Evolutionary conservation across 2,797 vertebrate species (phyloP).

Genomic region (Pantherophis vulpinus): DNA sequence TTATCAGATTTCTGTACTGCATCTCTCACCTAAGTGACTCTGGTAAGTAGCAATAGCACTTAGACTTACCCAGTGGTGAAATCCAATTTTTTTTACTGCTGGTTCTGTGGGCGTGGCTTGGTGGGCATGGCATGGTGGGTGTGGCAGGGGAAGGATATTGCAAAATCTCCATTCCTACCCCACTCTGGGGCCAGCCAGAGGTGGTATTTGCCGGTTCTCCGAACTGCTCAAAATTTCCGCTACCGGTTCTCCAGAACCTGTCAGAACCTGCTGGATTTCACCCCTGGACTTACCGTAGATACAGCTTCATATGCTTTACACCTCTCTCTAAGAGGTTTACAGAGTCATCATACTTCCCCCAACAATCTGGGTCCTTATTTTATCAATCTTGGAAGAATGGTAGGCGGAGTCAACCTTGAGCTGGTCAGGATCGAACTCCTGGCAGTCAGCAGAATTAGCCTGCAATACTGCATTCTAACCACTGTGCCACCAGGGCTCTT

Average conservation of each 20-base stretch:
- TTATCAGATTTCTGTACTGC: background rate
- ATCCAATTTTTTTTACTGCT: too few species aligned
- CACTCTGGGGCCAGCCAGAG: too few species aligned
- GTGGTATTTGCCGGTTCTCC: too few species aligned
- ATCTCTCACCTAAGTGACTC: background rate
- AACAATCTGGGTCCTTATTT: background rate
- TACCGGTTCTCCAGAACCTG: too few species aligned
- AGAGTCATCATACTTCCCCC: too few species aligned
- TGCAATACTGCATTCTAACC: background rate
- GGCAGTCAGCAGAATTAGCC: background rate
- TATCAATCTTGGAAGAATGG: too few species aligned
- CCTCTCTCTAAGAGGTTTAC: background rate
- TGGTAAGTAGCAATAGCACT: background rate
- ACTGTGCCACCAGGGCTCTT: background rate
- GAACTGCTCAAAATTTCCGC: too few species aligned
- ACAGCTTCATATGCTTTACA: background rate
- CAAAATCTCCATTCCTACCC: too few species aligned
- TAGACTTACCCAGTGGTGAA: background rate
- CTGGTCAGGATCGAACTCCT: background rate
- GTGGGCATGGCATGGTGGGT: too few species aligned
- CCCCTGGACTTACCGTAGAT: background rate
- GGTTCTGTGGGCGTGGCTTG: too few species aligned
- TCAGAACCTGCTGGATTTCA: too few species aligned
- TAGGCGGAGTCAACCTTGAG: background rate
- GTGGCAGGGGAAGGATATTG: too few species aligned